Evolutionary conservation across 2,113 vertebrate genomes (phyloP), one percentile per base, ranked within the genome.

Genomic region (Nerophis ophidion): DNA sequence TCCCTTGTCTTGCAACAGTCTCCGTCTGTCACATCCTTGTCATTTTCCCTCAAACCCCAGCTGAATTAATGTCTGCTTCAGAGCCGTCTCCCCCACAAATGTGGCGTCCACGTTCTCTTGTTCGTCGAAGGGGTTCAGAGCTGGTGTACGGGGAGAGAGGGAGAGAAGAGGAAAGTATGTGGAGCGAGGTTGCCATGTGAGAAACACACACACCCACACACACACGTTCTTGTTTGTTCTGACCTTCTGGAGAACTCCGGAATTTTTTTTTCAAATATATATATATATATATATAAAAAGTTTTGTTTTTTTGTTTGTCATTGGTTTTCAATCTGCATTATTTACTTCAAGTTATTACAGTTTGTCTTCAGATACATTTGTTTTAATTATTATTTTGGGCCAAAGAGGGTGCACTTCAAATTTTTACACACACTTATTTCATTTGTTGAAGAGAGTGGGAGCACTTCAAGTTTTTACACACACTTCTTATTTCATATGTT

Each of bases 51-150:
- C 84, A 0, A 83, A 82, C 5, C 89, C 91, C 79, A 99, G 75
- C 66, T 91, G 81, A 14, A 81, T 76, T 1, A 87, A 64, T 0
- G 96, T 98, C 74, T 96, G 93, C 52, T 93, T 96, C 66, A 99
- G 89, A 33, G 96, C 93, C 0, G 89, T 89, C 79, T 96, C 93
- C 72, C 95, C 93, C 70, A 99, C 91, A 80, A 95, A 96, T 66
- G 86, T 83, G 64, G 89, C 90, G 19, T 97, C 93, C 68, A 97
- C 87, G 0, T 88, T 93, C 73, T 92, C 93, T 72, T 89, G 88
- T 53, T 92, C 92, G 74, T 92, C 89, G 36, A 90, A 86, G 3
- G 86, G 82, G 78, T 83, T 82, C 68, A 86, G 51, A 74, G 75
- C 95, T 96, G 82, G 14, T 58, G 76, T 52, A 36, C 44, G 51